Conservation (phyloP, 1,140 invertebrate genomes). For the Diorhabda elongata region DNA sequence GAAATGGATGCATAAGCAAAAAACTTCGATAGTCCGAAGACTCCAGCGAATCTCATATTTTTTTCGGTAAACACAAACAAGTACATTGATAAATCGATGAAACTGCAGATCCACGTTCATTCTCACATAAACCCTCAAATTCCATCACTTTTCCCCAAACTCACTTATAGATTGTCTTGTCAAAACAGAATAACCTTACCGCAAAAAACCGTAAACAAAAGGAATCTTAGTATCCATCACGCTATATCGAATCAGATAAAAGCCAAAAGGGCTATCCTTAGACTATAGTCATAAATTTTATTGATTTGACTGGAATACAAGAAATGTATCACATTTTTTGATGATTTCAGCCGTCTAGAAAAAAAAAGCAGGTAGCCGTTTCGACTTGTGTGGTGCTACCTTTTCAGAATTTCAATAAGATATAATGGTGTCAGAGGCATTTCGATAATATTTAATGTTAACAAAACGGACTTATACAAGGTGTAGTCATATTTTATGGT, state of each 20-base stretch:
- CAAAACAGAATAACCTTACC: background rate
- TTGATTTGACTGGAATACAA: background rate
- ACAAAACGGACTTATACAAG: no score
- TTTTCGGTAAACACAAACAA: background rate
- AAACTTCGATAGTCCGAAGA: no score
- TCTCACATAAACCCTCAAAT: background rate
- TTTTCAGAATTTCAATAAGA: background rate
- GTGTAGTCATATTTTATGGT: no score
- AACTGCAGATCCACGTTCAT: background rate
- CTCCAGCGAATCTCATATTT: background rate
- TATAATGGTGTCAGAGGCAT: no score
- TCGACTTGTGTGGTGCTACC: background rate
- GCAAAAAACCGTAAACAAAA: slow-evolving; percentile 1
- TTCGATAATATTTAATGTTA: no score
- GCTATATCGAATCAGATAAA: background rate
- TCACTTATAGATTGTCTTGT: background rate
- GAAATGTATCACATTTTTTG: background rate
- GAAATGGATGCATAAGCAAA: no score
- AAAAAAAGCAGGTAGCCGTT: background rate
- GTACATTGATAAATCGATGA: background rate
- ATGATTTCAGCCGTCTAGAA: background rate
- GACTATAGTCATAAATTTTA: slow-evolving; percentile 3
- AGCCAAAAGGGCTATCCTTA: background rate
- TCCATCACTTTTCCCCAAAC: background rate
- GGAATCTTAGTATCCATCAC: background rate